phyloP scores from a whole-genome alignment of 2,113 vertebrate species.

The Apteryx owenii region DNA sequence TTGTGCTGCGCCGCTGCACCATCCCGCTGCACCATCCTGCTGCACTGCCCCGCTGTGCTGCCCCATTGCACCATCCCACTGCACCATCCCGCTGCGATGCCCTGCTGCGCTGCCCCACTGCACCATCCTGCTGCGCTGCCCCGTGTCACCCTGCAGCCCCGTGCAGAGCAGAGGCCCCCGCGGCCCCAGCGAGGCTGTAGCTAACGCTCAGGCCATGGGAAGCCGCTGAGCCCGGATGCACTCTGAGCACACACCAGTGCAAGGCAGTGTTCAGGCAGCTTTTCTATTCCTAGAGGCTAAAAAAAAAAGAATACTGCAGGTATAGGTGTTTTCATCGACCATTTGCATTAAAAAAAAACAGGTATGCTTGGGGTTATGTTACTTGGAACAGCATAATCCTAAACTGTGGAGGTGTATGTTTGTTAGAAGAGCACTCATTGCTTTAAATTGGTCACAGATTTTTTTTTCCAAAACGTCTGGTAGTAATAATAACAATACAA shows the following conservation, averaged over 20 bases:
- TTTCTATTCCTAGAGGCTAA: neutral
- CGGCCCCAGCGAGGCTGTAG: neutral
- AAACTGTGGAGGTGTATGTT: neutral
- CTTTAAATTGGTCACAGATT: neutral
- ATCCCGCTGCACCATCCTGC: too few species aligned
- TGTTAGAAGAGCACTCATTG: neutral
- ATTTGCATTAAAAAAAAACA: neutral
- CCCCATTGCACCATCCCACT: too few species aligned
- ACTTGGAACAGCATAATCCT: neutral
- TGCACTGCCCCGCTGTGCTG: too few species aligned
- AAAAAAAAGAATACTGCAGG: neutral
- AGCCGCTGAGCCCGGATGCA: neutral
- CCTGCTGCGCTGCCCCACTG: too few species aligned
- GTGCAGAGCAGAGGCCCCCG: too few species aligned
- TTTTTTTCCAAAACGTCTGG: neutral
- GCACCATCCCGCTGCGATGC: too few species aligned
- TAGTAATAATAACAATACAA: neutral
- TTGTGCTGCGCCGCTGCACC: too few species aligned
- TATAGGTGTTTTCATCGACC: neutral
- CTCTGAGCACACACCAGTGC: neutral
- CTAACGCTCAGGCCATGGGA: accelerated
- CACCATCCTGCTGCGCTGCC: too few species aligned
- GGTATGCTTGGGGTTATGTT: neutral
- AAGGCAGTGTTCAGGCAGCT: neutral
- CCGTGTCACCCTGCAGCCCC: too few species aligned